Evolutionary conservation across 2,888 invertebrate species (phyloP).

Genomic region (Dorcus parallelipipedus): DNA sequence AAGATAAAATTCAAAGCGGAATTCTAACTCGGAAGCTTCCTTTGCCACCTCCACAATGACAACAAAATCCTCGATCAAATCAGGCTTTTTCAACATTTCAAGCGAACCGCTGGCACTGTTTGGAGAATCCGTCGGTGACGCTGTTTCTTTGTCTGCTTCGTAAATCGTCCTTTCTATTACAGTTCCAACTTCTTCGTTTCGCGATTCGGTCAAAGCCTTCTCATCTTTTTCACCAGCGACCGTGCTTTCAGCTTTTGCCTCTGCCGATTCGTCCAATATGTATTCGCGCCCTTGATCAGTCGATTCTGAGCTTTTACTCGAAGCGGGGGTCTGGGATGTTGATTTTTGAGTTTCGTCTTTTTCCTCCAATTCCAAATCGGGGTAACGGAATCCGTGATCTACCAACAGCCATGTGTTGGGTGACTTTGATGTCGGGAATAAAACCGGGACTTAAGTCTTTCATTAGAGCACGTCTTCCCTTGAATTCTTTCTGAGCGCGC

Average conservation of each 20-base stretch:
- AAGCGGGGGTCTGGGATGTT: slow-evolving; percentile 54
- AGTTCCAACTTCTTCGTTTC: slow-evolving; percentile 57
- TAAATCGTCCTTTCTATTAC: slow-evolving; percentile 57
- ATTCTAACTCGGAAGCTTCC: slow-evolving; percentile 79
- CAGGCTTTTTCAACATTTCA: slow-evolving; percentile 83
- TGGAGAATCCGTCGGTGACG: slow-evolving; percentile 62
- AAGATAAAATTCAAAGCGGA: too few relatives aligned
- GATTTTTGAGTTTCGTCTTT: slow-evolving; percentile 44
- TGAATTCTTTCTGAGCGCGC: slow-evolving; percentile 41
- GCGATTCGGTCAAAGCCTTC: slow-evolving; percentile 44
- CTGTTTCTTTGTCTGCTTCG: slow-evolving; percentile 53
- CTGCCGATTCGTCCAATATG: slow-evolving; percentile 58
- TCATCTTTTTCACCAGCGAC: slow-evolving; percentile 41
- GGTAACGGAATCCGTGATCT: slow-evolving; percentile 49
- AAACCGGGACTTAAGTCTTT: slow-evolving; percentile 61
- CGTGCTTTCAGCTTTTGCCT: slow-evolving; percentile 54
- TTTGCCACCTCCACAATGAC: slow-evolving; percentile 85
- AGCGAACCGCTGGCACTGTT: slow-evolving; percentile 83
- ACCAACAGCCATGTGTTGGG: slow-evolving; percentile 57
- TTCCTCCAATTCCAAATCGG: slow-evolving; percentile 50
- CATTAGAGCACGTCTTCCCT: slow-evolving; percentile 49
- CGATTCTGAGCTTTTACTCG: slow-evolving; percentile 63
- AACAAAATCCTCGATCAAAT: slow-evolving; percentile 82
- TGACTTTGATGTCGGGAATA: slow-evolving; percentile 62
- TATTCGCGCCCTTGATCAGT: slow-evolving; percentile 65